Percentiles rank a stretch among this genome's conserved stretches.
Conservation (phyloP, 2,113 vertebrate genomes). For the Cottus gobio region DNA sequence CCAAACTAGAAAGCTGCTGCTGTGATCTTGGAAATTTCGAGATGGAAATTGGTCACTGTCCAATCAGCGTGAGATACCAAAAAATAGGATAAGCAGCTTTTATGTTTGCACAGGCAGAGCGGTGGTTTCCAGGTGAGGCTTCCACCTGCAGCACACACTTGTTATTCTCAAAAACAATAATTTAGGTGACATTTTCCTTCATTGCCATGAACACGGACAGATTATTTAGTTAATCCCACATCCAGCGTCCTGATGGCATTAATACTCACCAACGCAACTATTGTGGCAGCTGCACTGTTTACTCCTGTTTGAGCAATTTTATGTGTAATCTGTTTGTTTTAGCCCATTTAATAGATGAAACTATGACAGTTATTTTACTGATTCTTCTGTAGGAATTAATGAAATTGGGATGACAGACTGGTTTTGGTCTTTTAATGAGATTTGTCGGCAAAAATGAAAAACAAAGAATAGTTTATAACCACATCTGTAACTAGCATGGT, state of each 20-base stretch:
- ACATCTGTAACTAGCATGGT: too few relatives aligned
- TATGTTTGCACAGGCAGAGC: neutral
- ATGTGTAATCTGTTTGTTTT: neutral
- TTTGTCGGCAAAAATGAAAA: neutral
- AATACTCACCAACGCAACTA: neutral
- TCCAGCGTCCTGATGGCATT: neutral
- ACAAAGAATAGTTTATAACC: too few relatives aligned
- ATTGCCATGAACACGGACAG: neutral
- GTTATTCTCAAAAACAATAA: neutral
- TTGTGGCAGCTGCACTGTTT: neutral
- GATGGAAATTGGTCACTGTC: constrained; percentile 4
- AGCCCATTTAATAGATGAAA: neutral
- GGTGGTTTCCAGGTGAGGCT: neutral
- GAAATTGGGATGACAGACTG: neutral
- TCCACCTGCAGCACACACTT: neutral
- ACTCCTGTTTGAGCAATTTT: neutral
- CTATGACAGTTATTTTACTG: neutral
- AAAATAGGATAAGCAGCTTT: neutral
- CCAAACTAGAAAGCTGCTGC: constrained; percentile 13
- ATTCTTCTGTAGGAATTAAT: neutral
- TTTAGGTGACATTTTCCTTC: neutral
- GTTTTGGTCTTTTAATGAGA: neutral
- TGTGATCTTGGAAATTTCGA: neutral
- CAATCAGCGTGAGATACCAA: neutral
- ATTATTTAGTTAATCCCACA: neutral